Conservation (phyloP, 2,888 invertebrate species). For the Agrotis segetum region DNA sequence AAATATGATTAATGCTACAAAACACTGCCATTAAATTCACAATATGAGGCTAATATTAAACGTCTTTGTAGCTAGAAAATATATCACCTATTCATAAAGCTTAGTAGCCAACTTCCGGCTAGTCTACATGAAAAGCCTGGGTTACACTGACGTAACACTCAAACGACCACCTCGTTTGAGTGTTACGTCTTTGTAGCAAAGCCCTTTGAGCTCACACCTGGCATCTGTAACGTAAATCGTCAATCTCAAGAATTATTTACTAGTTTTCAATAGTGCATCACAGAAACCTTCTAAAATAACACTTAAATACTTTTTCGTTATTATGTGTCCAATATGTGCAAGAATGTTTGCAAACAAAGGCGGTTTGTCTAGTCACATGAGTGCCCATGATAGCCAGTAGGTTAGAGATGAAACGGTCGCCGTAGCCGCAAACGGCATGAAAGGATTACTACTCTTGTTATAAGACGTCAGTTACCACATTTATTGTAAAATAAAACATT, state of each 20-base stretch:
- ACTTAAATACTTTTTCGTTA: too few relatives aligned
- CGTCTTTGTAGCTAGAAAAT: background rate
- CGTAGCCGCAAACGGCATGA: too few relatives aligned
- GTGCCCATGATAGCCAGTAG: too few relatives aligned
- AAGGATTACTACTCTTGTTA: background rate
- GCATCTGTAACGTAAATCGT: background rate
- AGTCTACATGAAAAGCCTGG: constrained; percentile 16
- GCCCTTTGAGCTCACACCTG: constrained; percentile 25
- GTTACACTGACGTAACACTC: constrained; percentile 31
- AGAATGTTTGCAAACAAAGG: too few relatives aligned
- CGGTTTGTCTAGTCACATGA: too few relatives aligned
- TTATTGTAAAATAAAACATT: constrained; percentile 26
- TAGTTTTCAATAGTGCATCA: background rate
- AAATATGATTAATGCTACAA: too few relatives aligned
- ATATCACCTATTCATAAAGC: constrained; percentile 19
- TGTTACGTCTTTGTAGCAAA: background rate
- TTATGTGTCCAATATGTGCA: too few relatives aligned
- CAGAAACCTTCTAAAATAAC: background rate
- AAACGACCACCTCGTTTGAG: background rate
- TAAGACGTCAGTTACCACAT: background rate
- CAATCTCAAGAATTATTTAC: too few relatives aligned
- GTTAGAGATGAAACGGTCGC: too few relatives aligned
- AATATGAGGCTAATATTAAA: background rate
- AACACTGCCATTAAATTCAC: too few relatives aligned
- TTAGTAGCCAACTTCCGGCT: constrained; percentile 19